Conservation (phyloP, 2,113 vertebrate species). For the Mastomys natalensis region DNA sequence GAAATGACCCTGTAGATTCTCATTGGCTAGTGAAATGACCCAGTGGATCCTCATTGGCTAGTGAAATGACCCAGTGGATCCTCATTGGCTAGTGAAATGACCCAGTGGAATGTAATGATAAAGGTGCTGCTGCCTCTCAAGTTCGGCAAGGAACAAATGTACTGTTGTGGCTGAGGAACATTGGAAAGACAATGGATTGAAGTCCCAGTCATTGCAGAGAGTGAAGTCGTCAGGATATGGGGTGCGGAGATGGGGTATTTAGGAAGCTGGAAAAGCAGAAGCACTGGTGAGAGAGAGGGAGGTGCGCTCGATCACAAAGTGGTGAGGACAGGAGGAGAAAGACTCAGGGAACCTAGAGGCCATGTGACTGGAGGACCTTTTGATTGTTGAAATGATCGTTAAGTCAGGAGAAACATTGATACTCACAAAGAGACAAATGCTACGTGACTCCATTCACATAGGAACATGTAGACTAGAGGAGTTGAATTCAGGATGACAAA, state of each 20-base stretch:
- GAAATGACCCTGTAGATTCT: neutral
- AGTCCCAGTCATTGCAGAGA: neutral
- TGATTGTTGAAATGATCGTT: neutral
- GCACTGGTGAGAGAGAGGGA: neutral
- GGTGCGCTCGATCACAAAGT: no score
- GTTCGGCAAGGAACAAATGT: no score
- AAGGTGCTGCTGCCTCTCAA: neutral
- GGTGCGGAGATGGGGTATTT: no score
- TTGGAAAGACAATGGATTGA: neutral
- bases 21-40: neutral
- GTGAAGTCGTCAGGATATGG: neutral
- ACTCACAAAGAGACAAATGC: neutral
- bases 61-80: neutral
- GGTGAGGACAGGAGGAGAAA: neutral
- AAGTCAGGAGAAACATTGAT: neutral
- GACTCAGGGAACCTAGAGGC: neutral
- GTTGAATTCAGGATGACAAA: neutral
- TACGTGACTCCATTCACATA: neutral
- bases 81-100: neutral
- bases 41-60: neutral
- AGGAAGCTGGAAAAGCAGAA: neutral
- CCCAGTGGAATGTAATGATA: neutral
- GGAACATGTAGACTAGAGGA: neutral
- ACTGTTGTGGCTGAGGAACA: neutral
- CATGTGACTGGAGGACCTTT: neutral